Base-by-base conservation (phyloP, 2,888 invertebrate genomes). In the Atrina japonica region DNA sequence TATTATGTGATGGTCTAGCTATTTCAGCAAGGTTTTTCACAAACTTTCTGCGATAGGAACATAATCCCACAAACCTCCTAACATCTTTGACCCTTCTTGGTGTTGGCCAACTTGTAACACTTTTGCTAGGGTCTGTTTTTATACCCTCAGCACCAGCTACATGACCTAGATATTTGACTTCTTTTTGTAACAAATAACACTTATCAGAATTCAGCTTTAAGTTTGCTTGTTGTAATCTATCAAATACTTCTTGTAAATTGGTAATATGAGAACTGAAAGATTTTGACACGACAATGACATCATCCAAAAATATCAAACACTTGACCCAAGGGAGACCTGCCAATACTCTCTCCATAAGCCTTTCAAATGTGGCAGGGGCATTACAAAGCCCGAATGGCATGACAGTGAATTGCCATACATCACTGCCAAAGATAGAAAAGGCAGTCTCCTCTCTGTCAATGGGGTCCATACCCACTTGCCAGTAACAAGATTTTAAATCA, bases 81-180 rank as follows among this genome's bases (percentile, higher is more conserved):
- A 47, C 47, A 47, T 47, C 47, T 18, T 16, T 47, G 16, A 47
- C 16, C 3, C 6, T 47, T n/a, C 47, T n/a, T 6, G 47, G 47
- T 47, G 16, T 21, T 5, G n/a, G 47, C 21, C 47, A 47, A 6
- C 16, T 21, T 47, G 29, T 11, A 23, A 68, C 61, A 9, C 27
- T 6, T 59, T 70, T 65, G 18, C 16, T 27, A 11, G 64, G 64
- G n/a, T 49, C 55, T 16, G 65, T 58, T 3, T 21, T 6, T 29
- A 63, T 65, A 2, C 64, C 65, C 9, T 58, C 45, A 29, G 65
- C 53, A 59, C 21, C 29, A 14, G 59, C 47, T 6, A 65, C 52
- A 59, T 70, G 65, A 21, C 58, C 70, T 14, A 56, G 58, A 49
- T 47, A 70, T n/a, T 56, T 49, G 23, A 70, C 70, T 64, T 70